Percentiles rank a stretch among this genome's conserved stretches.
Evolutionary conservation across 2,797 vertebrate genomes (phyloP).

Genomic region (Argya squamiceps): DNA sequence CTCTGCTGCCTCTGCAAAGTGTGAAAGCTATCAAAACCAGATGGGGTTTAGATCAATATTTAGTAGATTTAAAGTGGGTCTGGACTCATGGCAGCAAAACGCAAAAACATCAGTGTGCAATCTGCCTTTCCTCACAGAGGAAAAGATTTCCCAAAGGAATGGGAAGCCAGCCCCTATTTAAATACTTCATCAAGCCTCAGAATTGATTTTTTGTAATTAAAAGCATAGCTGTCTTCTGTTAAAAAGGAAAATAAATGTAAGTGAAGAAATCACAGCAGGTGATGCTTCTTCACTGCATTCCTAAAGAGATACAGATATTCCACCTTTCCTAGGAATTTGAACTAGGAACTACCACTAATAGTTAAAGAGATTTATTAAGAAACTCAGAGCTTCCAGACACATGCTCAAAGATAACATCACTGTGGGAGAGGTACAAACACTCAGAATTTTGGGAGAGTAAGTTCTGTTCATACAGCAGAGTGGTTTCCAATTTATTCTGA

Average conservation of each 20-base stretch:
- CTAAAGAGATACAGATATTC: background rate
- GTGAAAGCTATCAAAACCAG: background rate
- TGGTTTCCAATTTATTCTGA: background rate
- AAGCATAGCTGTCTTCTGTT: background rate
- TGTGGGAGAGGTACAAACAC: background rate
- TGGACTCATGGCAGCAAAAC: background rate
- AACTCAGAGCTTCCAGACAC: background rate
- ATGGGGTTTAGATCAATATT: background rate
- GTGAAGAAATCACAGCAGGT: background rate
- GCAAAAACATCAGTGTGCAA: background rate
- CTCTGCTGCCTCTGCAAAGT: background rate
- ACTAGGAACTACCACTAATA: background rate
- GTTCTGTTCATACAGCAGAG: background rate
- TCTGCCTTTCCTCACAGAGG: background rate
- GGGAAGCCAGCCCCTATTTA: background rate
- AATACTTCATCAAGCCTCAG: background rate
- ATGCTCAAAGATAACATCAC: background rate
- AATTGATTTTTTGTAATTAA: background rate
- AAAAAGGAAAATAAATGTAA: background rate
- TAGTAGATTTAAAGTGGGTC: background rate
- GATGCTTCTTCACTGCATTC: background rate
- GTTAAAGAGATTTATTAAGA: background rate
- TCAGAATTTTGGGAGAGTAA: background rate
- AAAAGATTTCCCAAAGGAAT: background rate
- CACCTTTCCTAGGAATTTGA: background rate